Percentiles rank a stretch among this genome's conserved stretches.
These are phyloP conservation scores for Halyomorpha halys DNA, from an alignment of 1,140 invertebrate genomes.

Conservation along the genomic window DNA sequence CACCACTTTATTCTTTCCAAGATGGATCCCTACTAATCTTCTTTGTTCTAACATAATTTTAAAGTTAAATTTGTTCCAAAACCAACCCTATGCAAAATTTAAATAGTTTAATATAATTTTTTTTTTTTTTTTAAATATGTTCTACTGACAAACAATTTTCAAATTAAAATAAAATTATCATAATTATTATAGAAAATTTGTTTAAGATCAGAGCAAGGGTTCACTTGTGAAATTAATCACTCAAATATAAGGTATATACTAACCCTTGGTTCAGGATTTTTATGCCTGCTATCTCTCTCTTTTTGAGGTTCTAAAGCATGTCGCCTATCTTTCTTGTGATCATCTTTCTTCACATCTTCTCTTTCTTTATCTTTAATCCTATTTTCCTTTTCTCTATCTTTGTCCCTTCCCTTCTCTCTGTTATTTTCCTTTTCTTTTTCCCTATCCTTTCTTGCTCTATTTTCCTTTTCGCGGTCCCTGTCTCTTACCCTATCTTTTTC, in stretches of 20 bases:
- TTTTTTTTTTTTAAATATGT: no score
- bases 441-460: slow-evolving; percentile 14
- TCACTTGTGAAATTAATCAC: no score
- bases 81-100: no score
- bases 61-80: no score
- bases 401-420: slow-evolving; percentile 16
- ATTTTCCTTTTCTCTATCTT: not conserved
- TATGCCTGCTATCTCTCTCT: slow-evolving; percentile 19
- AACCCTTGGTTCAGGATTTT: slow-evolving; percentile 6
- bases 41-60: no score
- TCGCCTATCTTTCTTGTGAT: slow-evolving; percentile 17
- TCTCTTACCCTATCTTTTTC: slow-evolving; percentile 19
- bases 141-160: no score
- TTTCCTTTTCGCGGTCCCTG: slow-evolving; percentile 4
- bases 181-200: no score
- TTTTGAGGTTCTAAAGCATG: not conserved
- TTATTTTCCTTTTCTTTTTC: slow-evolving; percentile 18
- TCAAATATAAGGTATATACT: not conserved
- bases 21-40: no score
- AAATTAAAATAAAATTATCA: no score
- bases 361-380: not conserved
- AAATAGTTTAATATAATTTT: no score
- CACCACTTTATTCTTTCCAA: no score
- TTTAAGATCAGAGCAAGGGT: no score
- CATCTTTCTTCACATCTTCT: not conserved